Conservation (phyloP, 2,797 vertebrate genomes). For the Tenualosa ilisha region DNA sequence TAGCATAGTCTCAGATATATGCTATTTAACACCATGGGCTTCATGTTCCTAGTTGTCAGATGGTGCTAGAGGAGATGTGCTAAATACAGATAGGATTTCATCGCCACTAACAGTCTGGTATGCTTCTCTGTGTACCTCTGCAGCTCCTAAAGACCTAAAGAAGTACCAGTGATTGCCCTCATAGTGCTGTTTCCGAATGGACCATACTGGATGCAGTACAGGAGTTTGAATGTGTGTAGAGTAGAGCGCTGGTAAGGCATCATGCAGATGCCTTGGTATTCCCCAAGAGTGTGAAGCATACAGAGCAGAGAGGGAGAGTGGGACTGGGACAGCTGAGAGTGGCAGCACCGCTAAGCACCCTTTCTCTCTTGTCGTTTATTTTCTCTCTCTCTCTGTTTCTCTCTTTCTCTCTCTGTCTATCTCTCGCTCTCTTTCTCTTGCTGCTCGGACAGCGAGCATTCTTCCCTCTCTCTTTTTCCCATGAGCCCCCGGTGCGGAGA, state of each 20-base stretch:
- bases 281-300: neutral
- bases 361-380: slow-evolving; percentile 23
- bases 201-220: neutral
- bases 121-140: neutral
- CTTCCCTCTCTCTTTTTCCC: slow-evolving; percentile 78
- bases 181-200: neutral
- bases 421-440: neutral
- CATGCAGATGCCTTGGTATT: slow-evolving; percentile 19
- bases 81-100: neutral
- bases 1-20: neutral
- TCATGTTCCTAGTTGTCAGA: neutral
- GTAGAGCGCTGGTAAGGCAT: slow-evolving; percentile 29
- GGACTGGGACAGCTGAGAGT: slow-evolving; percentile 67
- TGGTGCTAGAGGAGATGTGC: neutral
- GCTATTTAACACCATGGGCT: neutral
- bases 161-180: neutral
- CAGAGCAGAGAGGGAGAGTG: slow-evolving; percentile 47
- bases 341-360: slow-evolving; percentile 66
- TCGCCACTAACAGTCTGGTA: neutral
- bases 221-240: slow-evolving; percentile 64
- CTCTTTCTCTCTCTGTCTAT: neutral
- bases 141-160: neutral
- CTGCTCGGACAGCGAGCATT: slow-evolving; percentile 67
- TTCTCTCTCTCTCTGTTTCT: slow-evolving; percentile 24
- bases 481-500: slow-evolving; percentile 78